phyloP scores from a whole-genome alignment of 2,888 invertebrate genomes.

The Leuctra nigra region DNA sequence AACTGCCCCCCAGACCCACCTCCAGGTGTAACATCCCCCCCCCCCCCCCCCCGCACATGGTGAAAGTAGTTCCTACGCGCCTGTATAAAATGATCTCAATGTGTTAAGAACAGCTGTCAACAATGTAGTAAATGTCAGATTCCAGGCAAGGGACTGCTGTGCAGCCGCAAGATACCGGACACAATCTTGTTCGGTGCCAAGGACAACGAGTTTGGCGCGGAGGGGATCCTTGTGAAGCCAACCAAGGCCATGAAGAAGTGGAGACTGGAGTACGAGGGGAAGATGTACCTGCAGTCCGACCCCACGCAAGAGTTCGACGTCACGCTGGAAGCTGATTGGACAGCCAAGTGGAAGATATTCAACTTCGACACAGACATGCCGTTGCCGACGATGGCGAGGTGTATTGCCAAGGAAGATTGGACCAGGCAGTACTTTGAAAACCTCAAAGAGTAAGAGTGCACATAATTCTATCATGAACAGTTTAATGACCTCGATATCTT shows the following conservation, averaged over 20 bases:
- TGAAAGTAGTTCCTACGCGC: too few relatives aligned
- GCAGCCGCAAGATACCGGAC: slow-evolving; percentile 62
- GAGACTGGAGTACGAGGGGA: slow-evolving; percentile 61
- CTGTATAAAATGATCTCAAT: too few relatives aligned
- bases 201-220: slow-evolving; percentile 54
- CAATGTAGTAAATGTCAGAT: too few relatives aligned
- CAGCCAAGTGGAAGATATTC: slow-evolving; percentile 55
- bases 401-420: slow-evolving; percentile 71
- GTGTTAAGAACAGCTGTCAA: too few relatives aligned
- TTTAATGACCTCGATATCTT: too few relatives aligned
- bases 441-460: slow-evolving; percentile 50
- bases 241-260: slow-evolving; percentile 68
- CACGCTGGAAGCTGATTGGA: slow-evolving; percentile 56
- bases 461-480: too few relatives aligned
- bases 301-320: slow-evolving; percentile 48
- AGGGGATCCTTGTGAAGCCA: slow-evolving; percentile 60
- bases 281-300: slow-evolving; percentile 53
- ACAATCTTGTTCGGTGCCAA: slow-evolving; percentile 56
- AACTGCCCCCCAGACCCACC: too few relatives aligned
- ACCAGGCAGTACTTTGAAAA: slow-evolving; percentile 57
- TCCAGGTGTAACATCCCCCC: too few relatives aligned
- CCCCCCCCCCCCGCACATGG: too few relatives aligned
- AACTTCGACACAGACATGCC: slow-evolving; percentile 68
- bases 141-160: slow-evolving; percentile 61
- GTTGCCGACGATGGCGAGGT: slow-evolving; percentile 57